Conservation (phyloP, 2,113 vertebrate genomes). For the Tachuris rubrigastra region DNA sequence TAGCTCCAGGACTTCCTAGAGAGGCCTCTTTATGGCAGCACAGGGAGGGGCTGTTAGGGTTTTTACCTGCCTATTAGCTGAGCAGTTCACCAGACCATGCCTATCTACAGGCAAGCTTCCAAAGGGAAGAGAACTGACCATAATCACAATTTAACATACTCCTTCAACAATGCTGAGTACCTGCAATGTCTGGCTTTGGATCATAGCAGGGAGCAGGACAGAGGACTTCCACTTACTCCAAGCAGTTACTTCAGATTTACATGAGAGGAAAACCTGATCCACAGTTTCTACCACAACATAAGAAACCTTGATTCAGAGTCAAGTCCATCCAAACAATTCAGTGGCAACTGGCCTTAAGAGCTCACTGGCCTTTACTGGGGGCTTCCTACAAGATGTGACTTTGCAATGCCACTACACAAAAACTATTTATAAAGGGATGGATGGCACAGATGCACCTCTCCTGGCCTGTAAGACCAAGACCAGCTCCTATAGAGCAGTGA, state of each 20-base stretch:
- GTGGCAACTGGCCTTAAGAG: background rate
- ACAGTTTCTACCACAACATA: background rate
- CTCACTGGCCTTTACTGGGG: background rate
- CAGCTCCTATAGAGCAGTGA: background rate
- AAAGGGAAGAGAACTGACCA: background rate
- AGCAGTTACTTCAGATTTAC: background rate
- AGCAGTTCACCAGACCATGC: background rate
- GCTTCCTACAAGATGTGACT: accelerated
- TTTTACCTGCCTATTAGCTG: background rate
- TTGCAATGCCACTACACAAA: background rate
- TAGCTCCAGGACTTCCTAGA: background rate
- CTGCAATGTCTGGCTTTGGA: background rate
- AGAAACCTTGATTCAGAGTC: background rate
- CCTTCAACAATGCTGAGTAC: background rate
- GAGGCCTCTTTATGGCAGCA: background rate
- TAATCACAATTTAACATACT: background rate
- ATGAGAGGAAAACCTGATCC: background rate
- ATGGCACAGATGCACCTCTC: background rate
- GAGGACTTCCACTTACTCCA: background rate
- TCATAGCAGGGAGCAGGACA: background rate
- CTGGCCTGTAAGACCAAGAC: background rate
- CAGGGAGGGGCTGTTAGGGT: background rate
- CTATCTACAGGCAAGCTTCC: background rate
- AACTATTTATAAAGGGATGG: background rate
- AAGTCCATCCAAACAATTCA: background rate